These are phyloP conservation scores for Eucidaris tribuloides DNA, from an alignment of 35 echinoderm and acorn worm genomes.

Conservation along the genomic window DNA sequence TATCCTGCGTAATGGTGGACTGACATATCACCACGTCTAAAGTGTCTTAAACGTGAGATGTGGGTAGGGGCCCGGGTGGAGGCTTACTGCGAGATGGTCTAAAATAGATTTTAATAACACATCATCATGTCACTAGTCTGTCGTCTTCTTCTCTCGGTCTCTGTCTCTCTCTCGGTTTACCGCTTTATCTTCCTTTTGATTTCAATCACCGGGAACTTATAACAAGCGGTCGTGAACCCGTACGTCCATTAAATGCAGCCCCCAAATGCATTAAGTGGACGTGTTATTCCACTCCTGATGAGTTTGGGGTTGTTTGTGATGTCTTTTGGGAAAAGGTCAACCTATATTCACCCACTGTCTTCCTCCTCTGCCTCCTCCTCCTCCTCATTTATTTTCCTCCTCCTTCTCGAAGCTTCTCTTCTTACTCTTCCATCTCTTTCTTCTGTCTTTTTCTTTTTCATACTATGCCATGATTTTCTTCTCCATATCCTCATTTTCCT, in stretches of 20 bases:
- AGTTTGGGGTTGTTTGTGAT: not conserved
- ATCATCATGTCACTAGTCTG: not conserved
- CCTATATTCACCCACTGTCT: slow-evolving; percentile 1
- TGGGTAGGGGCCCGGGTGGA: slow-evolving; percentile 16
- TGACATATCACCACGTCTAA: not conserved
- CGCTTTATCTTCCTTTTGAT: not conserved
- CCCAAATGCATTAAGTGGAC: not conserved
- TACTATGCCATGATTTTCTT: not conserved
- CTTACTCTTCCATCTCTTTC: not conserved
- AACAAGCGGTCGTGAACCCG: not conserved
- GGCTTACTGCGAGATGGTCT: not conserved
- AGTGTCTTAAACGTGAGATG: not conserved
- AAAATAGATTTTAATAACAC: not conserved
- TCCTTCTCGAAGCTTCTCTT: not conserved
- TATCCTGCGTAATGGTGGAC: not conserved
- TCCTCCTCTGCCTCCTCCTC: not conserved
- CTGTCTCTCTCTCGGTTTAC: not conserved
- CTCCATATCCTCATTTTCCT: not conserved
- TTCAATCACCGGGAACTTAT: not conserved
- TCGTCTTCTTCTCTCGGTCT: not conserved
- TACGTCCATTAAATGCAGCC: not conserved
- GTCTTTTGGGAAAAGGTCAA: slow-evolving; percentile 9
- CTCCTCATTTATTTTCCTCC: not conserved
- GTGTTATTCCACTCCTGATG: not conserved
- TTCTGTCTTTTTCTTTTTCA: not conserved